Evolutionary conservation across 2,113 vertebrate species (phyloP).

Genomic region (Centrocercus urophasianus): DNA sequence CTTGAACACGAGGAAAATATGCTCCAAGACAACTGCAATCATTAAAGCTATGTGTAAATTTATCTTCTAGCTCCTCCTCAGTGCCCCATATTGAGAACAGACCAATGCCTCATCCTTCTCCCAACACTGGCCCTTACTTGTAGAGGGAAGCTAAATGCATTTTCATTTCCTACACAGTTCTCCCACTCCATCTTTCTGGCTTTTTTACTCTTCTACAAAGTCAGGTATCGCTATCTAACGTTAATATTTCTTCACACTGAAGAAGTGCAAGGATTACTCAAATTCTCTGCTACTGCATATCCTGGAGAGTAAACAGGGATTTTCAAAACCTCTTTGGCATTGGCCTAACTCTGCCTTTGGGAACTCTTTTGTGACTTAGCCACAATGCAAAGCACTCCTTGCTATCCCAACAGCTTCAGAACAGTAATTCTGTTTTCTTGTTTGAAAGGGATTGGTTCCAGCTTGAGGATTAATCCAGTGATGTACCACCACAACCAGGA

Average conservation of each 20-base stretch:
- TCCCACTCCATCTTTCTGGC: background rate
- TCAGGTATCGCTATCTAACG: background rate
- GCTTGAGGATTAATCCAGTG: background rate
- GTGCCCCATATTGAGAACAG: background rate
- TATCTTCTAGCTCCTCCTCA: background rate
- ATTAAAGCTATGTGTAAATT: background rate
- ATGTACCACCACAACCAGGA: background rate
- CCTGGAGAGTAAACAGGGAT: conserved; percentile 32
- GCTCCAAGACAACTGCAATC: background rate
- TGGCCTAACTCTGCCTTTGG: conserved; percentile 56
- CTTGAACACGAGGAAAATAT: background rate
- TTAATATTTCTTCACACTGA: conserved; percentile 6
- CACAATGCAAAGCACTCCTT: conserved; percentile 20
- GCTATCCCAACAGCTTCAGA: conserved; percentile 38
- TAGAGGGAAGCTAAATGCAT: background rate
- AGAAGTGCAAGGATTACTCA: conserved; percentile 33
- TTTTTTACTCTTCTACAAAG: conserved; percentile 10
- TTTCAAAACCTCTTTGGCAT: conserved; percentile 48
- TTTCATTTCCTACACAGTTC: background rate
- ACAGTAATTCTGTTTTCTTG: background rate
- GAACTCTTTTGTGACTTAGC: conserved; percentile 33
- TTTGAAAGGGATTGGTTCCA: conserved; percentile 29
- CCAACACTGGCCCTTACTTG: background rate
- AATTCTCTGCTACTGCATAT: conserved; percentile 28
- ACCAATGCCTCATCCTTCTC: background rate